A percentile compares a stretch with the other conserved stretches of the same genome.
Evolutionary conservation across 2,888 invertebrate genomes (phyloP).

Genomic region (Quadroppia sp.): DNA sequence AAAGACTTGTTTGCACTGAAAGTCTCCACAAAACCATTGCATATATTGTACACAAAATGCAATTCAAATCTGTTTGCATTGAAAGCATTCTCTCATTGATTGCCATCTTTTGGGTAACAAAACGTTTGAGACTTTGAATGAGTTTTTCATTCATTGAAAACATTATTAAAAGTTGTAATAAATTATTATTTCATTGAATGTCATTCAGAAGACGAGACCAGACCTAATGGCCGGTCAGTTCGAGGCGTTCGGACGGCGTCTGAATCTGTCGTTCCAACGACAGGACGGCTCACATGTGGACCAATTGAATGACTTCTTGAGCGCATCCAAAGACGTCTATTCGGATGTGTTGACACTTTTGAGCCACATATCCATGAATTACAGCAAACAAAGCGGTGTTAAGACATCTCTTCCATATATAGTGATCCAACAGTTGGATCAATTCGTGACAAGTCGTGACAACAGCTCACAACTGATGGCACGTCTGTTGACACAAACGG

Average conservation of each 20-base stretch:
- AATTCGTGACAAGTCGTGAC: not conserved
- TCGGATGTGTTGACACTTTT: not conserved
- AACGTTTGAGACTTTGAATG: no score
- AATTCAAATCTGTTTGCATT: no score
- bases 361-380: not conserved
- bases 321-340: not conserved
- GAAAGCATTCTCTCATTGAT: no score
- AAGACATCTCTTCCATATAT: conserved; percentile 11
- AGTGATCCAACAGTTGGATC: not conserved
- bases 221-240: not conserved
- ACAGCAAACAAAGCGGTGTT: conserved; percentile 2
- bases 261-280: not conserved
- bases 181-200: not conserved
- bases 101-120: no score
- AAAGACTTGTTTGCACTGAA: no score
- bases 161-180: not conserved
- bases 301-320: conserved; percentile 1
- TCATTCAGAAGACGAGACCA: not conserved
- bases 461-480: not conserved
- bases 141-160: no score
- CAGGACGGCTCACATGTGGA: not conserved
- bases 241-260: not conserved
- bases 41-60: no score
- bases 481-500: not conserved
- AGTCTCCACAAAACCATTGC: no score